phyloP scores from a whole-genome alignment of 2,113 vertebrate genomes.

The Alethe castanea region DNA sequence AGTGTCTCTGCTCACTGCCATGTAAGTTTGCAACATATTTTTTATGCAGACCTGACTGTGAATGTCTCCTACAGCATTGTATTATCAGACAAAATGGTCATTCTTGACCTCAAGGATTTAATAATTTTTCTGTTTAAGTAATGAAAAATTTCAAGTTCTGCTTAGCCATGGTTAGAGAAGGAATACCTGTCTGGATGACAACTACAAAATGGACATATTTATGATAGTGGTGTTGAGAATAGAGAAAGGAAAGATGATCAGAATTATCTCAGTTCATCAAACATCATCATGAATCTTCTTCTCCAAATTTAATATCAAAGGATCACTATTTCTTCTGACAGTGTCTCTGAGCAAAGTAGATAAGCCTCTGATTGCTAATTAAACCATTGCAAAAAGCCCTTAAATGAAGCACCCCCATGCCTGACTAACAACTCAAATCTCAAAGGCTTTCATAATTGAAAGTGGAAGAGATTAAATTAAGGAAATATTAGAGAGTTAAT shows the following conservation, averaged over 20 bases:
- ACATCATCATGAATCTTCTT: not conserved
- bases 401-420: slow-evolving; percentile 32
- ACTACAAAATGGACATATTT: not conserved
- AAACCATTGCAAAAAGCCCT: slow-evolving; percentile 44
- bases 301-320: slow-evolving; percentile 36
- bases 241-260: not conserved
- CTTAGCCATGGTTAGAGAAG: not conserved
- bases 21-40: not conserved
- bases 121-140: not conserved
- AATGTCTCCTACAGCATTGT: not conserved
- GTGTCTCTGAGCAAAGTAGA: slow-evolving; percentile 20
- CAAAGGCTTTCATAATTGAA: slow-evolving; percentile 60
- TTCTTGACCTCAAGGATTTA: not conserved
- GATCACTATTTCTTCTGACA: slow-evolving; percentile 8
- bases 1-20: not conserved
- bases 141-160: not conserved
- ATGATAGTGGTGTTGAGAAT: not conserved
- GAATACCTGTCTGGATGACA: not conserved
- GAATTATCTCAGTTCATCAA: not conserved
- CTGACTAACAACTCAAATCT: slow-evolving; percentile 50
- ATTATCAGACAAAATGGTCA: not conserved
- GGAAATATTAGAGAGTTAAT: slow-evolving; percentile 48
- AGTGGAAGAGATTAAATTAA: slow-evolving; percentile 47
- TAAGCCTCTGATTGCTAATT: slow-evolving; percentile 58
- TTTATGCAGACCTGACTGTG: not conserved